These are phyloP conservation scores for Malthinus flaveolus DNA, from an alignment of 2,888 invertebrate species.

Conservation along the genomic window DNA sequence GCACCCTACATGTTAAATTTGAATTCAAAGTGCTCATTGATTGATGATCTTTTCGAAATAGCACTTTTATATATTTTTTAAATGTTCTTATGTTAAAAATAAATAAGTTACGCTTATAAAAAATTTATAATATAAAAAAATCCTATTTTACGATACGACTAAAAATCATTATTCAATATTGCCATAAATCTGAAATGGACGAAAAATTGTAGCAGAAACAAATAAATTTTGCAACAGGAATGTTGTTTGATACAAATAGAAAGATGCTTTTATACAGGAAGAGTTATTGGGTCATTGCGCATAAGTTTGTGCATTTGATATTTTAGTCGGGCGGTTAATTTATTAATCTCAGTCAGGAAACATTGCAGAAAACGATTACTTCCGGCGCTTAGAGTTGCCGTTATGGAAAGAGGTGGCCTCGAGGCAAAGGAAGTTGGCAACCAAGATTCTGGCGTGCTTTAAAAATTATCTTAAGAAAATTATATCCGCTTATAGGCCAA, in stretches of 20 bases:
- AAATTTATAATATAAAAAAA: too few species aligned
- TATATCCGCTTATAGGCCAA: constrained; percentile 25
- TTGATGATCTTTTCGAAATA: too few species aligned
- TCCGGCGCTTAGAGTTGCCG: constrained; percentile 31
- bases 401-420: constrained; percentile 27
- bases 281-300: constrained; percentile 11
- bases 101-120: too few species aligned
- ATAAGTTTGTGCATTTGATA: constrained; percentile 23
- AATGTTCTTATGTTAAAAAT: too few species aligned
- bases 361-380: constrained; percentile 32
- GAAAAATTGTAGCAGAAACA: too few species aligned
- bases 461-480: constrained; percentile 29
- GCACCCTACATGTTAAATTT: too few species aligned
- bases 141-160: too few species aligned
- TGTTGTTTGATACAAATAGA: background rate
- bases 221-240: background rate
- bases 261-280: constrained; percentile 4
- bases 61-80: too few species aligned
- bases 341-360: constrained; percentile 32
- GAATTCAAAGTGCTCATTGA: too few species aligned
- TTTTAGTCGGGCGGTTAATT: constrained; percentile 29
- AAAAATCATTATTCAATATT: too few species aligned
- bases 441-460: constrained; percentile 23
- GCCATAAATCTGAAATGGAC: too few species aligned
- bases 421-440: constrained; percentile 29